Base-by-base conservation (phyloP, 2,888 invertebrate species). In the Mythimna impura region DNA sequence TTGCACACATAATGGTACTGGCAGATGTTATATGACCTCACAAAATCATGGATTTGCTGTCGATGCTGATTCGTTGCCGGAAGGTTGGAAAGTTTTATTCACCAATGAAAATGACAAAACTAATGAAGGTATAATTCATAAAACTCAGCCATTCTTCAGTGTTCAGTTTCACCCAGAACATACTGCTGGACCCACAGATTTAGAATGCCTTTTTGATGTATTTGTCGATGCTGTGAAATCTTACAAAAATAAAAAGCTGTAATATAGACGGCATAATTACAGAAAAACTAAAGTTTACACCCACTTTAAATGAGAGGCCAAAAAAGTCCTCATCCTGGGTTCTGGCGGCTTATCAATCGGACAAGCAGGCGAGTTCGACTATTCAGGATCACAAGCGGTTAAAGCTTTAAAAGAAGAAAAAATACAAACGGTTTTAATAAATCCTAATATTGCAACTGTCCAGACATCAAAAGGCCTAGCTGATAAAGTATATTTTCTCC, bases 131-230 rank as follows among this genome's bases (percentile, higher is more conserved):
- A 98, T 99, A 69, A 97, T 99, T 36, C 99, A 99, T 91, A 96
- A 97, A 58, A 94, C 92, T 0, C 96, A 98, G 68, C 99, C 99
- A 0, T 99, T 98, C 91, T 99, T 99, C 92, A 99, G 99, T 90
- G 99, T 99, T 0, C 99, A 99, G 93, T 99, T 99, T 93, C 99
- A 99, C 94, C 99, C 99, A 0, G 99, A 99, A 93, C 99, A 99
- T 90, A 98, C 97, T 54, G 99, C 99, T 14, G 99, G 99, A 0
- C 99, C 99, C 0, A 97, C 98, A 90, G 99, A 99, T 91, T 96
- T 99, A 61, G 99, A 99, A 94, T 97, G 98, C 82, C 96, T 99
- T 0, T 99, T 99, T 94, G 99, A 99, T 91, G 97, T 99, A 0
- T 99, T 99, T 89, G 91, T 99, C 55, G 97, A 98, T 40, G 92